A percentile compares a stretch with the other conserved stretches of the same genome.
phyloP scores from a whole-genome alignment of 2,113 vertebrate species.

The Xyrauchen texanus region DNA sequence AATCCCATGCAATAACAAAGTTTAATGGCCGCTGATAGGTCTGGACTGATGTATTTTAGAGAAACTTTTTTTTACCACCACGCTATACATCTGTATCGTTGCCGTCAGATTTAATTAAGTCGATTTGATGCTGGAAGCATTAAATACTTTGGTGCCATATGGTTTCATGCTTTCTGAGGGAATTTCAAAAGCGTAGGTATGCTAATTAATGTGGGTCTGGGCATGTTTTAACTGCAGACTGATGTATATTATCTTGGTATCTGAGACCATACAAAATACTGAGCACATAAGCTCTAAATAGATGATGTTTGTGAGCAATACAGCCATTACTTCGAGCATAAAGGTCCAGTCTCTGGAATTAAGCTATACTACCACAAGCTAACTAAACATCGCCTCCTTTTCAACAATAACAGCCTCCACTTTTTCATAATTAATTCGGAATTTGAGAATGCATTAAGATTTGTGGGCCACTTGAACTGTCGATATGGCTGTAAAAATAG shows the following conservation, averaged over 20 bases:
- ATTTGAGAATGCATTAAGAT: not conserved
- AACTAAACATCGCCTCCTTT: slow-evolving; percentile 89
- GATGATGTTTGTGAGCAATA: slow-evolving; percentile 96
- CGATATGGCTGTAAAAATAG: too few species aligned
- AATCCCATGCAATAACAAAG: not conserved
- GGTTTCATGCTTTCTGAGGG: slow-evolving; percentile 86
- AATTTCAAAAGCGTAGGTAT: slow-evolving; percentile 88
- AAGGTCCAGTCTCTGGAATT: too few species aligned
- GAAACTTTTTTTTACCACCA: not conserved
- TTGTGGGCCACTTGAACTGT: not conserved
- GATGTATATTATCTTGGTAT: slow-evolving; percentile 91
- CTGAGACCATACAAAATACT: slow-evolving; percentile 90
- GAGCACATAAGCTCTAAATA: slow-evolving; percentile 94
- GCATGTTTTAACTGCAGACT: slow-evolving; percentile 85
- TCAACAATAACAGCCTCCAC: slow-evolving; percentile 83
- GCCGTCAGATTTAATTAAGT: too few species aligned
- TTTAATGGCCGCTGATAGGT: not conserved
- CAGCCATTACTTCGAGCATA: slow-evolving; percentile 85
- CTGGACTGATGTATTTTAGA: too few species aligned
- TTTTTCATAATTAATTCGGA: not conserved
- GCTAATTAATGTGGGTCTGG: slow-evolving; percentile 80
- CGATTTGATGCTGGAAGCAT: too few species aligned
- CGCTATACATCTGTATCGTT: slow-evolving; percentile 67
- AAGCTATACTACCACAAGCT: slow-evolving; percentile 65
- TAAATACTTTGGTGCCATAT: slow-evolving; percentile 81